phyloP scores from a whole-genome alignment of 2,113 vertebrate genomes.

The Oplegnathus fasciatus region DNA sequence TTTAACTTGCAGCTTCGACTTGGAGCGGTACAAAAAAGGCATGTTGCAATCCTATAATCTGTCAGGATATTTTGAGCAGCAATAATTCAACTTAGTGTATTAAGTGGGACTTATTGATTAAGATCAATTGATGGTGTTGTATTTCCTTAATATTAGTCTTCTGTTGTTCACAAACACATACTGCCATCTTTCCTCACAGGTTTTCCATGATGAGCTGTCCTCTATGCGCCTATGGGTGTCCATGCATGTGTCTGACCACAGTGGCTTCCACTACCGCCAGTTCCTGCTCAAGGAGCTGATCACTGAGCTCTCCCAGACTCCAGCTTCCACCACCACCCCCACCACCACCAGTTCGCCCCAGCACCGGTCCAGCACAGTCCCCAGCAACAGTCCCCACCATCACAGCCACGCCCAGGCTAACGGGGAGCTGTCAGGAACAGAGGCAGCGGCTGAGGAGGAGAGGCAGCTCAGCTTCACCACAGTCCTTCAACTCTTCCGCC shows the following conservation, averaged over 20 bases:
- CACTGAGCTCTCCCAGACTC: conserved; percentile 76
- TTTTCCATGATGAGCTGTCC: conserved; percentile 93
- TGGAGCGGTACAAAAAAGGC: neutral
- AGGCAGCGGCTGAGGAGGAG: conserved; percentile 30
- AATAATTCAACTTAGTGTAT: neutral
- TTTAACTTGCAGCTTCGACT: too few species aligned
- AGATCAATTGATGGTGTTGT: neutral
- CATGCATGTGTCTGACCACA: conserved; percentile 97
- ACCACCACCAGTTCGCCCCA: conserved; percentile 81
- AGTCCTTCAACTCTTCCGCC: conserved; percentile 83
- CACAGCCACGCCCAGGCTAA: conserved; percentile 79
- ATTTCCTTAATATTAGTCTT: too few species aligned
- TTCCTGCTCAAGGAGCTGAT: conserved; percentile 93
- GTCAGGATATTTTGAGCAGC: neutral
- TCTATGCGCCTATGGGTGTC: conserved; percentile 95
- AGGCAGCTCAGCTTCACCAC: conserved; percentile 26
- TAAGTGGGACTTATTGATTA: neutral
- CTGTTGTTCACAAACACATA: neutral
- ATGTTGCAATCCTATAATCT: neutral
- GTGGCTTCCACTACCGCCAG: conserved; percentile 98
- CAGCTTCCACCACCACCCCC: conserved; percentile 85
- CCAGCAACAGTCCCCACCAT: conserved; percentile 68
- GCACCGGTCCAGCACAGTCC: conserved; percentile 37
- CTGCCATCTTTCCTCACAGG: conserved; percentile 75
- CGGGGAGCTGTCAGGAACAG: conserved; percentile 73